phyloP scores from a whole-genome alignment of 2,113 vertebrate species.

The Burhinus bistriatus region DNA sequence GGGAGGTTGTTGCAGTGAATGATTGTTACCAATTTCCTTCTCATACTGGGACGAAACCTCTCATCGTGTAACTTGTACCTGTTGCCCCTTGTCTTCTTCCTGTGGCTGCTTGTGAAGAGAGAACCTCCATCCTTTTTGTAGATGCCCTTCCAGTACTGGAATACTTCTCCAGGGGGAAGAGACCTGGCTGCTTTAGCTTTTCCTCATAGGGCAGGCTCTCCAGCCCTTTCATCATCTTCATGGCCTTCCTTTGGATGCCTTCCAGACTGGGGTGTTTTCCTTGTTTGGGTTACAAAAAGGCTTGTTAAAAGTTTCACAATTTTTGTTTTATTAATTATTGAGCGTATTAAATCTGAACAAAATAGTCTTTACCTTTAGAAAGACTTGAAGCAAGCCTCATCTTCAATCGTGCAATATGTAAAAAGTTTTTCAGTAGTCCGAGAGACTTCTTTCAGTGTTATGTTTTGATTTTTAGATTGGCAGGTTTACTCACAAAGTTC shows the following conservation, averaged over 20 bases:
- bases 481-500: neutral
- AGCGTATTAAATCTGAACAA: neutral
- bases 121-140: neutral
- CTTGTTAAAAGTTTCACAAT: neutral
- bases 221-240: neutral
- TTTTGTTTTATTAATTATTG: neutral
- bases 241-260: neutral
- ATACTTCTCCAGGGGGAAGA: neutral
- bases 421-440: neutral
- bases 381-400: neutral
- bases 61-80: neutral
- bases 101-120: neutral
- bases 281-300: neutral
- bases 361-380: neutral
- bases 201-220: neutral
- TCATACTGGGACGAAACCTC: neutral
- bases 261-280: neutral
- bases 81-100: neutral
- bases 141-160: neutral
- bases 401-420: neutral
- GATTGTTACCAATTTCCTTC: neutral
- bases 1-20: neutral
- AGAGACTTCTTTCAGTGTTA: neutral
- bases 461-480: neutral
- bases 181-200: neutral